Evolutionary conservation across 2,113 vertebrate species (phyloP), one percentile per base, ranked within the genome.

Genomic region (Scatophagus argus): DNA sequence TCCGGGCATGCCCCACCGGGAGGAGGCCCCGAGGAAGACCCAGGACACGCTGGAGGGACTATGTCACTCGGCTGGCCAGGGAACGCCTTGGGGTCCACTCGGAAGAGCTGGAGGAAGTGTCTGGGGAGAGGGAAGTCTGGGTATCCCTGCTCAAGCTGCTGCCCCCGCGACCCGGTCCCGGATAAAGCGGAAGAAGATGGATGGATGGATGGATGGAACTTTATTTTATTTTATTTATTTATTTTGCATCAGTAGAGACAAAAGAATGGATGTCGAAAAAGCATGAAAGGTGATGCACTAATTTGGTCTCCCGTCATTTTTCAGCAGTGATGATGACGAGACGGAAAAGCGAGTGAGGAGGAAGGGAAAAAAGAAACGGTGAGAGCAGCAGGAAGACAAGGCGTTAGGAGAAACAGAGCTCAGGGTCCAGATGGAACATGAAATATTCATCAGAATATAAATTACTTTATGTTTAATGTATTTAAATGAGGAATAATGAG

Each of bases 361-460:
- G 27, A 46, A 3, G 19, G 23, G 19, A 14, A 16, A 4, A 29
- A 17, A 29, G 34, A 52, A 1, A 21, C 16, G 23, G 38, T n/a
- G 9, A 58, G 36, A 46, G 36, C 14, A 21, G 25, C n/a, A 25
- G 32, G 41, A 2, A 32, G 51, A 25, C 25, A 27, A 25, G 27
- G 25, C 9, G 51, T n/a, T 6, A 23, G 5, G 17, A 60, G 38
- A 32, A 31, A 23, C 29, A 46, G 27, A 63, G 46, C 52, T 58
- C 27, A 8, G 60, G 38, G n/a, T 75, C n/a, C 61, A 21, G 32
- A 5, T 49, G 31, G 43, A 49, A 10, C 23, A 61, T 68, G 55
- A 61, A 77, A 77, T 61, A 77, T 69, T 77, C 27, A 68, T 52
- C 6, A 0, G 55, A 61, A 61, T 60, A 59, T 65, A 55, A 65